These are phyloP conservation scores for Phalera bucephala DNA, from an alignment of 2,888 invertebrate genomes.

Conservation along the genomic window DNA sequence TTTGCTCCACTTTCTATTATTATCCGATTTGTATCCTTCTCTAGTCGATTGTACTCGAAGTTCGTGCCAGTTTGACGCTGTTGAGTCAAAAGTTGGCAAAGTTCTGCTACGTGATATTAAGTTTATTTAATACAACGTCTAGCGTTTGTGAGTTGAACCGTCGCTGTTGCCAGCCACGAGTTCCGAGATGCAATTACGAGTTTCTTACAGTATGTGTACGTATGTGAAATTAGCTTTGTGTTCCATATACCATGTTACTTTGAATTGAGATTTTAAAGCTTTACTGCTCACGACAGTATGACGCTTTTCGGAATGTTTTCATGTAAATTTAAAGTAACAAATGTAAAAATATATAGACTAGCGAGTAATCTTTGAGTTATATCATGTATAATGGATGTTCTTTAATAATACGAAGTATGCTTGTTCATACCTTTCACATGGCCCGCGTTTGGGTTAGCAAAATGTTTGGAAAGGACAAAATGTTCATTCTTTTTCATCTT, in stretches of 20 bases:
- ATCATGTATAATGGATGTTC: no score
- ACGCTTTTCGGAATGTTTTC: no score
- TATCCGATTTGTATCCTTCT: not conserved
- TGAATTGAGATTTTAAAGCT: not conserved
- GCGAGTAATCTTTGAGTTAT: no score
- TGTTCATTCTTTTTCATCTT: no score
- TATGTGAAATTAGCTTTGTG: not conserved
- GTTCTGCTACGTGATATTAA: constrained; percentile 1
- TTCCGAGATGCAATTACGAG: constrained; percentile 1
- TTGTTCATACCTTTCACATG: no score
- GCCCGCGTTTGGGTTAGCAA: no score
- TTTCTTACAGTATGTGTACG: not conserved
- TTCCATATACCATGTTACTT: not conserved
- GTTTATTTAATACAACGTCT: not conserved
- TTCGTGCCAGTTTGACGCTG: not conserved
- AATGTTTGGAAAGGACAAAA: no score
- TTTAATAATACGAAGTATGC: no score
- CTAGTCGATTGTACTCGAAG: not conserved
- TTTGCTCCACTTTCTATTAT: not conserved
- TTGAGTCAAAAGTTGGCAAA: constrained; percentile 2
- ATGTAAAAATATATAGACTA: no score
- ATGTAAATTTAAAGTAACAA: no score
- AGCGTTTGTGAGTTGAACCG: not conserved
- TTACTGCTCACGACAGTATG: no score
- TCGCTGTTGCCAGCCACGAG: not conserved